phyloP scores from a whole-genome alignment of 2,797 vertebrate species.

The Urosaurus nigricauda region DNA sequence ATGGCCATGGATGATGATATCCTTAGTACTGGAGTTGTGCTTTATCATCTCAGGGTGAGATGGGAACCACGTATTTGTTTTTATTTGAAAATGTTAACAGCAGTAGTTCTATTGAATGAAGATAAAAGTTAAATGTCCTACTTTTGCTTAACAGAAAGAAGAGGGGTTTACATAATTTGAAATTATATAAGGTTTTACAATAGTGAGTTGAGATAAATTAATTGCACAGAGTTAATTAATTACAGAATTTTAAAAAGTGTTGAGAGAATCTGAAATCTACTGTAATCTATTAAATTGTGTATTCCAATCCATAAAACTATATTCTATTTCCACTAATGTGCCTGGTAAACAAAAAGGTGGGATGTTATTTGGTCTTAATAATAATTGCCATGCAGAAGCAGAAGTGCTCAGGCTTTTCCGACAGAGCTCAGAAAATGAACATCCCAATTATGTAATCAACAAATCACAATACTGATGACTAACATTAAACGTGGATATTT shows the following conservation, averaged over 20 bases:
- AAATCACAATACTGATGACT: background rate
- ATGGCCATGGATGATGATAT: conserved; percentile 91
- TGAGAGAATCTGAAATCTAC: background rate
- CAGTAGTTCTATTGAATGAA: conserved; percentile 2
- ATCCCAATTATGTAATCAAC: background rate
- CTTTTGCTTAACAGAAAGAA: conserved; percentile 22
- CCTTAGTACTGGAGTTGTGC: conserved; percentile 93
- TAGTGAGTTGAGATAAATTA: background rate
- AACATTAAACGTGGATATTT: background rate
- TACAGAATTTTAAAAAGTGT: background rate
- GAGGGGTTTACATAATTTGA: background rate
- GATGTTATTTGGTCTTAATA: background rate
- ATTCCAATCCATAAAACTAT: background rate
- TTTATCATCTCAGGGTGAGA: conserved; percentile 95
- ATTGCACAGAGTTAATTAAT: background rate
- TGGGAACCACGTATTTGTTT: background rate
- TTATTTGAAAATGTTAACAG: conserved; percentile 28
- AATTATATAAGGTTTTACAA: background rate
- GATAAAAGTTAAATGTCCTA: background rate
- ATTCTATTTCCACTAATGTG: background rate
- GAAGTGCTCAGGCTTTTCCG: background rate
- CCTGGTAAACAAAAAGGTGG: background rate
- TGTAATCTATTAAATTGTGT: background rate
- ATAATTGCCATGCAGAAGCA: background rate
- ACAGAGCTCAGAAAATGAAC: background rate